A percentile compares a stretch with the other conserved stretches of the same genome.
phyloP scores from a whole-genome alignment of 1,140 invertebrate species.

The Hypsibius dujardini region DNA sequence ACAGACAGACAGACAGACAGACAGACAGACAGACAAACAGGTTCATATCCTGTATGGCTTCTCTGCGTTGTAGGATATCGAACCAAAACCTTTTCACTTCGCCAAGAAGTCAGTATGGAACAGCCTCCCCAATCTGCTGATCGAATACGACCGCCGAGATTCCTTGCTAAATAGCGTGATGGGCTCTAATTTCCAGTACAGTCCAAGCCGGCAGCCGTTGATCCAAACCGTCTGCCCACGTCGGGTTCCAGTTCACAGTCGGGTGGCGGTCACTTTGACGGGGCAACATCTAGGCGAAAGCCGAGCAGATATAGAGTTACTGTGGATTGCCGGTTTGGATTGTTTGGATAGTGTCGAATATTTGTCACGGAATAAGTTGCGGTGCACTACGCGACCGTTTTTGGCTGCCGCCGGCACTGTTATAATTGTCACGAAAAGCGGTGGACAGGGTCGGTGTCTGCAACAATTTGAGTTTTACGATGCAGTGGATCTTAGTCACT shows the following conservation, averaged over 20 bases:
- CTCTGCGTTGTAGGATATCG: background rate
- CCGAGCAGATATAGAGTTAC: conserved; percentile 29
- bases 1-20: too few relatives aligned
- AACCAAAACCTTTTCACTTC: background rate
- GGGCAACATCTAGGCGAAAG: conserved; percentile 29
- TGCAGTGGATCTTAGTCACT: background rate
- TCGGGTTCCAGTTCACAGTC: conserved; percentile 27
- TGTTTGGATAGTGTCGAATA: conserved; percentile 29
- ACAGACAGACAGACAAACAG: too few relatives aligned
- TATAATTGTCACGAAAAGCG: conserved; percentile 29
- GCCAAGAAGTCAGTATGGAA: background rate
- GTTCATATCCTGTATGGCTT: too few relatives aligned
- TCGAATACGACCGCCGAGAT: background rate
- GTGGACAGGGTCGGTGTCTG: conserved; percentile 24
- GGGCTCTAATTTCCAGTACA: background rate
- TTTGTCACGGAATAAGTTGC: conserved; percentile 28
- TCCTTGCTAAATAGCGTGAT: background rate
- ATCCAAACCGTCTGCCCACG: conserved; percentile 28
- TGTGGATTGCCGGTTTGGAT: conserved; percentile 29
- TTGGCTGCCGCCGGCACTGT: conserved; percentile 28
- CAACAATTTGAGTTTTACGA: background rate
- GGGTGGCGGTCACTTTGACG: conserved; percentile 27
- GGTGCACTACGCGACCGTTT: conserved; percentile 28
- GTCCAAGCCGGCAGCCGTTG: conserved; percentile 24
- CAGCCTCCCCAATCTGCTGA: background rate